These are phyloP conservation scores for Philantomba maxwellii DNA, from an alignment of 2,113 vertebrate species.

Conservation along the genomic window DNA sequence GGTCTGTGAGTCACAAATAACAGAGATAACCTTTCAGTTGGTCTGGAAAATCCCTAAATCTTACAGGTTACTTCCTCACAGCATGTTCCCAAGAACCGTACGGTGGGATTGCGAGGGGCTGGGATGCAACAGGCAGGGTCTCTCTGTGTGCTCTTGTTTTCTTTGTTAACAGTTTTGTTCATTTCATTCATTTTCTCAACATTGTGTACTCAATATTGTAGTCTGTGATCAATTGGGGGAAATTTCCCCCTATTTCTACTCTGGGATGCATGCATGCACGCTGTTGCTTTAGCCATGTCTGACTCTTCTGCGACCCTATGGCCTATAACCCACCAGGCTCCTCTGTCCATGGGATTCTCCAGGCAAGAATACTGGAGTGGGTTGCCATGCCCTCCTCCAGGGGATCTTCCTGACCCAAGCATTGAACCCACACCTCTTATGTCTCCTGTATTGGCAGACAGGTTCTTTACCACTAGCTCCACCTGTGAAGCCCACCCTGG, in stretches of 20 bases:
- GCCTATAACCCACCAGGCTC: neutral
- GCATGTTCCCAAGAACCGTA: accelerated
- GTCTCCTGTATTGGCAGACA: neutral
- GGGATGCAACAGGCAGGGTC: neutral
- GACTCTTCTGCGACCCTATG: neutral
- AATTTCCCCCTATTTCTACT: neutral
- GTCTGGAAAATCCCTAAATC: too few relatives aligned
- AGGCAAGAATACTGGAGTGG: neutral
- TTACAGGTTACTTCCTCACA: too few relatives aligned
- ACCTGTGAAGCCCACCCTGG: neutral
- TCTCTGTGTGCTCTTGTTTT: neutral
- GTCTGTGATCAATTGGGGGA: neutral
- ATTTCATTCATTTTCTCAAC: neutral
- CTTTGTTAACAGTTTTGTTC: neutral
- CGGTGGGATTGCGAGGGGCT: neutral
- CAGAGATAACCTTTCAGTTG: too few relatives aligned
- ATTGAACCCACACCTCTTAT: neutral
- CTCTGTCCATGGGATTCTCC: neutral
- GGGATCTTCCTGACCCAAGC: neutral
- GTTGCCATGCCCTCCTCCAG: neutral
- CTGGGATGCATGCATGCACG: neutral
- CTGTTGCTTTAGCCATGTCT: neutral
- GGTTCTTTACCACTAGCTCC: neutral
- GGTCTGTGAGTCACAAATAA: too few relatives aligned
- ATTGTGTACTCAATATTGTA: neutral